Evolutionary conservation across 2,888 invertebrate genomes (phyloP), one percentile per base, ranked within the genome.

Genomic region (Ptilodon capucinus): DNA sequence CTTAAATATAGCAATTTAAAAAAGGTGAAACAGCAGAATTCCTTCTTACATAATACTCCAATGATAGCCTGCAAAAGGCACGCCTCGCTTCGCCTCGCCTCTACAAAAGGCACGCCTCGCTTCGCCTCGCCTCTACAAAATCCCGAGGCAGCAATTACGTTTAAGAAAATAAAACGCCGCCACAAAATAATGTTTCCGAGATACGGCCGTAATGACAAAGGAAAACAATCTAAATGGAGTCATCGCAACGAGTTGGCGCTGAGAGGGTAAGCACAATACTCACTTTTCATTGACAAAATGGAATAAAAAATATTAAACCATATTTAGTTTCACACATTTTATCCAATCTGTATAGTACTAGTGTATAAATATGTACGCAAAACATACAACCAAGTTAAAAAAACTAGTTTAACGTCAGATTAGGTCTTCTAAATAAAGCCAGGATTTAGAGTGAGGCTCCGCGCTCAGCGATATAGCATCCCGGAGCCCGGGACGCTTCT

Each of bases 211-310:
- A 68, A 68, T 67, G 64, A 62, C 54, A 46, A 57, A 54, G 53
- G 52, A 49, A 60, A 60, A 59, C 62, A 64, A 69, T 69, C 57
- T 64, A 56, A 71, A 69, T 64, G 62, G 56, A 63, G 57, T 46
- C 62, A 57, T 65, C 51, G 44, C 51, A 51, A 60, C 58, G 60
- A 57, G 64, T 59, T 57, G 48, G 48, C 32, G 32, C 28, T 28
- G 3, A 28, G 25, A n/a, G 28, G 28, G 28, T 11, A 11, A 28
- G 28, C 28, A n/a, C n/a, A n/a, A 28, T 28, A 3, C 2, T 4
- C n/a, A 28, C 28, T 28, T 28, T 6, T n/a, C n/a, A n/a, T n/a
- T n/a, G n/a, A n/a, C n/a, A n/a, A n/a, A n/a, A n/a, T n/a, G n/a
- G n/a, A n/a, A n/a, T n/a, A n/a, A n/a, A n/a, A n/a, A n/a, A n/a